Conservation (phyloP, 2,888 invertebrate species). For the Autographa pulchrina region DNA sequence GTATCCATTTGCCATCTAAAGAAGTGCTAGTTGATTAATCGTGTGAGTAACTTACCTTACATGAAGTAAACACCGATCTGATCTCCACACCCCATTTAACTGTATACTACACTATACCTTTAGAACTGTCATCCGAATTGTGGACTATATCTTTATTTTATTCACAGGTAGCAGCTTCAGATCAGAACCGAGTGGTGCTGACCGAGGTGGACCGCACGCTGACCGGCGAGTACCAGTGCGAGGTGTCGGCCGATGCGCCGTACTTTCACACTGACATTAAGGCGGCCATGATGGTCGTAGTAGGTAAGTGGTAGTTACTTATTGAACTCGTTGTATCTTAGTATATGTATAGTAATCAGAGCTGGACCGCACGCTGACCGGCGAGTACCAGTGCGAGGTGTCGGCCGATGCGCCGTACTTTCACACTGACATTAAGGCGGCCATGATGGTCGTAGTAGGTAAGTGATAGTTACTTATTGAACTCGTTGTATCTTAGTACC, state of each 20-base stretch:
- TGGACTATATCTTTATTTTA: neutral
- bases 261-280: slow-evolving; percentile 92
- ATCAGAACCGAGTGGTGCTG: slow-evolving; percentile 91
- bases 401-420: slow-evolving; percentile 92
- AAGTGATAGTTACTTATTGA: too few species aligned
- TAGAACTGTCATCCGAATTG: too few species aligned
- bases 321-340: too few species aligned
- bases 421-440: slow-evolving; percentile 91
- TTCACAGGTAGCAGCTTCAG: slow-evolving; percentile 91
- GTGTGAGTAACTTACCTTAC: too few species aligned
- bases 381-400: slow-evolving; percentile 93
- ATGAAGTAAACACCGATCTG: too few species aligned
- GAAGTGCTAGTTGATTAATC: too few species aligned
- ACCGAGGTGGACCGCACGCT: slow-evolving; percentile 91
- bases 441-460: slow-evolving; percentile 92
- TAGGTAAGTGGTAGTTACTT: too few species aligned
- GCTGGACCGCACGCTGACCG: slow-evolving; percentile 91
- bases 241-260: slow-evolving; percentile 93
- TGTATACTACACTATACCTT: too few species aligned
- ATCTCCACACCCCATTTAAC: too few species aligned
- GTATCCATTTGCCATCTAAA: too few species aligned
- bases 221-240: slow-evolving; percentile 93
- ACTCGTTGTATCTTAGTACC: too few species aligned
- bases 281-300: slow-evolving; percentile 91
- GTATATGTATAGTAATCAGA: too few species aligned